phyloP scores from a whole-genome alignment of 2,113 vertebrate genomes.

The Oryzias celebensis region DNA sequence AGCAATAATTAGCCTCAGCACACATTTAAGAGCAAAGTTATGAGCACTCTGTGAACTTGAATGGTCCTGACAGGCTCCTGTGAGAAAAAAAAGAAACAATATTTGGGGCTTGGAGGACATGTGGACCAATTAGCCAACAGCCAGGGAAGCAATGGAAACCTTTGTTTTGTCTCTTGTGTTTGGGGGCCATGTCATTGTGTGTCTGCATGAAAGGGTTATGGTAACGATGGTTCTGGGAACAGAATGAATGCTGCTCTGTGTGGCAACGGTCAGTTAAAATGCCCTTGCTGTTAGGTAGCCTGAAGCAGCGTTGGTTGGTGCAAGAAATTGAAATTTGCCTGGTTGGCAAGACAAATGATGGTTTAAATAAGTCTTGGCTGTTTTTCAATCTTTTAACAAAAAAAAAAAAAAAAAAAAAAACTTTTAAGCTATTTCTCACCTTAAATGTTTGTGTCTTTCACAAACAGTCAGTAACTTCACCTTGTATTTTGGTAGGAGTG shows the following conservation, averaged over 20 bases:
- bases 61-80: constrained; percentile 37
- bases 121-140: constrained; percentile 30
- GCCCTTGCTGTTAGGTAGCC: constrained; percentile 53
- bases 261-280: constrained; percentile 45
- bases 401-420: neutral
- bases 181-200: constrained; percentile 28
- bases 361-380: constrained; percentile 26
- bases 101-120: constrained; percentile 32
- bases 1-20: no score
- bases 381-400: neutral
- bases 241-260: constrained; percentile 43
- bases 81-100: constrained; percentile 21
- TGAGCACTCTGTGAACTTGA: constrained; percentile 14
- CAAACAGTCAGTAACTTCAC: no score
- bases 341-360: constrained; percentile 5
- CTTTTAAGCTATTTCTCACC: neutral
- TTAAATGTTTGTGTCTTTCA: neutral
- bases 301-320: constrained; percentile 34
- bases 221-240: constrained; percentile 26
- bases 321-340: constrained; percentile 10
- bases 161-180: constrained; percentile 40
- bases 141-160: constrained; percentile 55
- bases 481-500: no score
- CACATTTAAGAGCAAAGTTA: constrained; percentile 14
- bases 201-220: constrained; percentile 29